phyloP scores from a whole-genome alignment of 2,888 invertebrate genomes.

The Drosophila helvetica region DNA sequence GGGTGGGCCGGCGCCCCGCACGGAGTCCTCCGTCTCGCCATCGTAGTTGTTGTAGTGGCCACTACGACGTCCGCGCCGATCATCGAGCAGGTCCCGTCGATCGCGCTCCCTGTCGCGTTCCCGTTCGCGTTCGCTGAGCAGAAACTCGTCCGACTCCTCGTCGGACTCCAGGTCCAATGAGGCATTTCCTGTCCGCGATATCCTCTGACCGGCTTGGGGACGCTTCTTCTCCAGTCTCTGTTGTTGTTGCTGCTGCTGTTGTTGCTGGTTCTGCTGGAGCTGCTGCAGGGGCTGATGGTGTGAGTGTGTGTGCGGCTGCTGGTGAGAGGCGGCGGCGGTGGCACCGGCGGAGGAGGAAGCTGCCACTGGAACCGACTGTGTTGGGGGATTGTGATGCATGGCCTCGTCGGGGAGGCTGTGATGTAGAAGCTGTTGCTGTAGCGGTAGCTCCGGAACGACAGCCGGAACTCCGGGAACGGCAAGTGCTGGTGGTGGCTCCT shows the following conservation, averaged over 20 bases:
- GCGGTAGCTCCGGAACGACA: conserved; percentile 25
- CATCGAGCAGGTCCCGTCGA: conserved; percentile 29
- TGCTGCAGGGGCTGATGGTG: conserved; percentile 7
- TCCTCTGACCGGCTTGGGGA: conserved; percentile 17
- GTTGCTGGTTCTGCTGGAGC: conserved; percentile 25
- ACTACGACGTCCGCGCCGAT: conserved; percentile 53
- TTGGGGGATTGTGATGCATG: conserved; percentile 19
- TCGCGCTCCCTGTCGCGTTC: conserved; percentile 84
- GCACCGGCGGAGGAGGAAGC: neutral
- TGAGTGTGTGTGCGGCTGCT: neutral
- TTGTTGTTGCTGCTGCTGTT: conserved; percentile 54
- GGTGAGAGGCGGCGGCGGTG: neutral
- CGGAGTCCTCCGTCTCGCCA: conserved; percentile 87
- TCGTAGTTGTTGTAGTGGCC: conserved; percentile 86
- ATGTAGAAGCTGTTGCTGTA: conserved; percentile 3
- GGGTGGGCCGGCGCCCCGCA: conserved; percentile 66
- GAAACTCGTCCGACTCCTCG: conserved; percentile 78
- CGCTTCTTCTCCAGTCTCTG: conserved; percentile 39
- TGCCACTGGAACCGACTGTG: conserved; percentile 3
- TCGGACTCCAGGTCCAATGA: conserved; percentile 76
- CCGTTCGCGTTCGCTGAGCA: conserved; percentile 65
- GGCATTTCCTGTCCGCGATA: conserved; percentile 5
- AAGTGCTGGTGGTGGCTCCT: conserved; percentile 31
- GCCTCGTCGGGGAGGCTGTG: conserved; percentile 24
- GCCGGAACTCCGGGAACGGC: conserved; percentile 24